Evolutionary conservation across 2,888 invertebrate genomes (phyloP).

Genomic region (Dendrolimus houi): DNA sequence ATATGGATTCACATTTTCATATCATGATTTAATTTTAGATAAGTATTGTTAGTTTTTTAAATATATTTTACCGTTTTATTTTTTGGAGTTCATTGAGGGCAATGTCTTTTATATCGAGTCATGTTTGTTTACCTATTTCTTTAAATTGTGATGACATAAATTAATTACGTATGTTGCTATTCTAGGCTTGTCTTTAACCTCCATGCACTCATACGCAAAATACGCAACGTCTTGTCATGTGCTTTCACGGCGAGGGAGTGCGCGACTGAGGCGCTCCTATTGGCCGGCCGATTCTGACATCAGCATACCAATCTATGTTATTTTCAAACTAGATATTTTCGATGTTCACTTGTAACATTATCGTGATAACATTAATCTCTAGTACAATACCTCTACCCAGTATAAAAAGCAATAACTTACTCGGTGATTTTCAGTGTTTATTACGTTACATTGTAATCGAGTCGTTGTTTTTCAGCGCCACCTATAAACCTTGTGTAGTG

Average conservation of each 20-base stretch:
- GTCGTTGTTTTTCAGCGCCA: conserved; percentile 15
- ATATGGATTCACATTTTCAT: no score
- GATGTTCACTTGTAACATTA: conserved; percentile 34
- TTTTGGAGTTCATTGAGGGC: no score
- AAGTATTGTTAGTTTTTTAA: no score
- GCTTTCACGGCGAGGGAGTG: conserved; percentile 54
- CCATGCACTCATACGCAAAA: conserved; percentile 22
- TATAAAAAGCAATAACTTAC: conserved; percentile 40
- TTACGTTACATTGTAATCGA: conserved; percentile 16
- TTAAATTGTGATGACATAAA: no score
- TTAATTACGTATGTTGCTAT: conserved; percentile 14
- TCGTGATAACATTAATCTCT: conserved; percentile 46
- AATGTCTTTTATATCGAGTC: no score
- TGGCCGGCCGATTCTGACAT: conserved; percentile 49
- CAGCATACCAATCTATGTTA: conserved; percentile 37
- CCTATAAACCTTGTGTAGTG: conserved; percentile 14
- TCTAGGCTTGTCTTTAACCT: conserved; percentile 47
- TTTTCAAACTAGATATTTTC: conserved; percentile 47
- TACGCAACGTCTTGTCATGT: conserved; percentile 29
- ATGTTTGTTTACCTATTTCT: no score
- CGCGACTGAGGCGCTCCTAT: conserved; percentile 32
- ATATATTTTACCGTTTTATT: no score
- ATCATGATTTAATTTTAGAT: no score
- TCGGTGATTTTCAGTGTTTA: conserved; percentile 28
- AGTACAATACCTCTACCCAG: conserved; percentile 18